These are phyloP conservation scores for Cavia aperea DNA, from an alignment of 2,113 vertebrate genomes.

Conservation along the genomic window DNA sequence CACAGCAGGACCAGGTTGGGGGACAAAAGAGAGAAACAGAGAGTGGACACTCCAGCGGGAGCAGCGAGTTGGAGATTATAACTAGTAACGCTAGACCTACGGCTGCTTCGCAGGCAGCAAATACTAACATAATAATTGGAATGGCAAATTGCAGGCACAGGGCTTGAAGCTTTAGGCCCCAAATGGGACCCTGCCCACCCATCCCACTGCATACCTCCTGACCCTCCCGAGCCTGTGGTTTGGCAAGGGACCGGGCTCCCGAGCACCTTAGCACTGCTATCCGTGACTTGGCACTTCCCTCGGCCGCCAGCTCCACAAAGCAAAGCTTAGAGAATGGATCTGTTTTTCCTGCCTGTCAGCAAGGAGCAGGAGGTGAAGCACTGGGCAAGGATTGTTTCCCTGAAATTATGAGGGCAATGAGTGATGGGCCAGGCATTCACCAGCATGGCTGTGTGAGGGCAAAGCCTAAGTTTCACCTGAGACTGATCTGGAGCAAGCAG, in stretches of 20 bases:
- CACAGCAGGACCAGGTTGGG: neutral
- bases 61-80: neutral
- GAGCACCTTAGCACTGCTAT: neutral
- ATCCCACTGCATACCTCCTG: neutral
- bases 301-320: conserved; percentile 19
- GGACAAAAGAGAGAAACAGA: neutral
- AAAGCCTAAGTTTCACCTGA: neutral
- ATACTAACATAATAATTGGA: no score
- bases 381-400: conserved; percentile 18
- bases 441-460: neutral
- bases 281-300: neutral
- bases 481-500: neutral
- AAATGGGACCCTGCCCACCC: neutral
- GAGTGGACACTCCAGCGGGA: neutral
- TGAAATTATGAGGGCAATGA: neutral
- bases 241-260: neutral
- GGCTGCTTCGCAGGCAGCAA: no score
- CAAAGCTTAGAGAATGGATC: conserved; percentile 25
- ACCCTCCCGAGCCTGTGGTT: neutral
- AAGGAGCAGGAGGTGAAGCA: neutral
- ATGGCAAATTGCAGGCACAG: no score
- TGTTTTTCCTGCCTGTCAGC: neutral
- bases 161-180: neutral
- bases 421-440: neutral
- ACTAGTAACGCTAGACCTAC: no score